Conservation (phyloP, 2,797 vertebrate genomes). For the Chelon labrosus region DNA sequence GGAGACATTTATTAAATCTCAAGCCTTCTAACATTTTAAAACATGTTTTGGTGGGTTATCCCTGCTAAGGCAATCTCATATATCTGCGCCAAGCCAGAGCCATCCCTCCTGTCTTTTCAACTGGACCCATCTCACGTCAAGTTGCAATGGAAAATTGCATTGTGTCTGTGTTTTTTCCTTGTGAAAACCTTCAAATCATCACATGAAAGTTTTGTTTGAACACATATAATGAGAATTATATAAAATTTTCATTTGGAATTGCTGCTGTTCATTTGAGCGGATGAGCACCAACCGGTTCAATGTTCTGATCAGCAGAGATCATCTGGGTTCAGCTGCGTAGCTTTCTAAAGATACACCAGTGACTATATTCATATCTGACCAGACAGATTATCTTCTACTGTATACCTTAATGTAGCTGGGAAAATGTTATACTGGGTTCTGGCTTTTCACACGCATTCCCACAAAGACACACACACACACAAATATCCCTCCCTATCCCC, state of each 20-base stretch:
- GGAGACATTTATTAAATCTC: too few species aligned
- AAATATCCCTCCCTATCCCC: slow-evolving; percentile 44
- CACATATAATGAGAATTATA: not conserved
- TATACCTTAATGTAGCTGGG: not conserved
- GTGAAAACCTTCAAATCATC: too few species aligned
- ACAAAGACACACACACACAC: slow-evolving; percentile 8
- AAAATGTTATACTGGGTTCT: slow-evolving; percentile 2
- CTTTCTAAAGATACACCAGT: not conserved
- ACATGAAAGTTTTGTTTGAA: too few species aligned
- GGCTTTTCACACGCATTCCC: not conserved
- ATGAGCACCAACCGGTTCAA: not conserved
- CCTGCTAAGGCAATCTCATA: too few species aligned
- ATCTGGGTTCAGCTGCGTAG: not conserved
- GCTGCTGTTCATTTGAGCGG: not conserved
- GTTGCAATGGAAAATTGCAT: too few species aligned
- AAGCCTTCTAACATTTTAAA: too few species aligned
- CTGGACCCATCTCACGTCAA: too few species aligned
- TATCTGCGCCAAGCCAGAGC: too few species aligned
- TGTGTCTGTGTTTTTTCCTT: too few species aligned
- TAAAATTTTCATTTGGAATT: not conserved
- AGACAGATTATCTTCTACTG: not conserved
- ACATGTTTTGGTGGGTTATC: too few species aligned
- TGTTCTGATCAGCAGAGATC: not conserved
- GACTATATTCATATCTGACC: slow-evolving; percentile 4
- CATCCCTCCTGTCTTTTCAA: too few species aligned